A percentile compares a stretch with the other conserved stretches of the same genome.
phyloP scores from a whole-genome alignment of 2,797 vertebrate genomes.

The Gymnoscopelus microlampas region DNA sequence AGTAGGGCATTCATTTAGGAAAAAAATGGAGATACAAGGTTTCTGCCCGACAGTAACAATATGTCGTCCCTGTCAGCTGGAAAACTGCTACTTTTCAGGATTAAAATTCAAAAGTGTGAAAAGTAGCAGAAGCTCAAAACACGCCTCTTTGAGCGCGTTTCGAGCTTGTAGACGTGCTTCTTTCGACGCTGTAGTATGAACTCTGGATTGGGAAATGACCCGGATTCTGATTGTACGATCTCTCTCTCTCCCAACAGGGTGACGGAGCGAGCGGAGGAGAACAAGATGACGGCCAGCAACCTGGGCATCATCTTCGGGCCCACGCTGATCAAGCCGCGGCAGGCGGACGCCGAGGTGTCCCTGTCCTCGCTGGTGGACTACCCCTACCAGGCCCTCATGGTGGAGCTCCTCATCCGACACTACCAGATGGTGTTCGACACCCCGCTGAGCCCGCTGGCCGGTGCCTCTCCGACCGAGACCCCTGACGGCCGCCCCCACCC shows the following conservation, averaged over 20 bases:
- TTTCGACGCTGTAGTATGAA: no score
- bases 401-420: constrained; percentile 92
- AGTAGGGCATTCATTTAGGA: no score
- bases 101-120: no score
- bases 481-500: constrained; percentile 22
- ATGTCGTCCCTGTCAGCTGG: no score
- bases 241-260: constrained; percentile 79
- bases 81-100: no score
- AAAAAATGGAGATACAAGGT: no score
- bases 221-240: not conserved
- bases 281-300: constrained; percentile 97
- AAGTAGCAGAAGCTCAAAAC: no score
- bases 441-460: constrained; percentile 71
- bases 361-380: constrained; percentile 96
- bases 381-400: constrained; percentile 91
- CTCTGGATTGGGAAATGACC: no score
- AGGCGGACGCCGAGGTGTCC: constrained; percentile 90
- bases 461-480: constrained; percentile 55
- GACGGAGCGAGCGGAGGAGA: constrained; percentile 90
- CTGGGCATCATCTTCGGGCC: constrained; percentile 96
- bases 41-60: no score
- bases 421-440: constrained; percentile 91
- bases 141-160: no score
- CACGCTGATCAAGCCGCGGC: constrained; percentile 90
- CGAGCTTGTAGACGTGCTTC: no score